A percentile compares a stretch with the other conserved stretches of the same genome.
Evolutionary conservation across 2,113 vertebrate genomes (phyloP).

Genomic region (Ptilonorhynchus violaceus): DNA sequence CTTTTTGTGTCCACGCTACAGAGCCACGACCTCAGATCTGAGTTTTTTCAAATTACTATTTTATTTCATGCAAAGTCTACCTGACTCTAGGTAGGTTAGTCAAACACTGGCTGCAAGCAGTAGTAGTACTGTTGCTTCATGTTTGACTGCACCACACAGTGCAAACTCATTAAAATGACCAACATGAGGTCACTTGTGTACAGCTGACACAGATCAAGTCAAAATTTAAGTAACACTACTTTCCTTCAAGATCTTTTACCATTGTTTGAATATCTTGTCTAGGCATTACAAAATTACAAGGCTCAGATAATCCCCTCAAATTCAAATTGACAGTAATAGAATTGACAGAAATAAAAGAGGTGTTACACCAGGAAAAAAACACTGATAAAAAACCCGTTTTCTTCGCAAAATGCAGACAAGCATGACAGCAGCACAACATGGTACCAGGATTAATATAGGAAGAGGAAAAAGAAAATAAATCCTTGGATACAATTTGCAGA

Average conservation of each 20-base stretch:
- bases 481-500: background rate
- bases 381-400: background rate
- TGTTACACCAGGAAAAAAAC: background rate
- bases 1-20: background rate
- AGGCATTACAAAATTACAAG: background rate
- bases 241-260: background rate
- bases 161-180: background rate
- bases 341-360: background rate
- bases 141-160: background rate
- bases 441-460: slow-evolving; percentile 4
- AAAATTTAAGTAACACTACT: background rate
- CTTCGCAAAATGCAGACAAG: background rate
- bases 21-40: background rate
- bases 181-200: background rate
- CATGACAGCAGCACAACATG: slow-evolving; percentile 6
- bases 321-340: background rate
- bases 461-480: background rate
- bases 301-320: slow-evolving; percentile 21
- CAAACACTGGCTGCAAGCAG: background rate
- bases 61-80: background rate
- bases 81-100: background rate
- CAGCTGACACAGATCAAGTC: background rate
- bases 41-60: background rate
- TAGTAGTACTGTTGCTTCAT: background rate
- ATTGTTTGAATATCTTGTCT: background rate